Evolutionary conservation across 2,888 invertebrate species (phyloP).

Genomic region (Apodemia duryi): DNA sequence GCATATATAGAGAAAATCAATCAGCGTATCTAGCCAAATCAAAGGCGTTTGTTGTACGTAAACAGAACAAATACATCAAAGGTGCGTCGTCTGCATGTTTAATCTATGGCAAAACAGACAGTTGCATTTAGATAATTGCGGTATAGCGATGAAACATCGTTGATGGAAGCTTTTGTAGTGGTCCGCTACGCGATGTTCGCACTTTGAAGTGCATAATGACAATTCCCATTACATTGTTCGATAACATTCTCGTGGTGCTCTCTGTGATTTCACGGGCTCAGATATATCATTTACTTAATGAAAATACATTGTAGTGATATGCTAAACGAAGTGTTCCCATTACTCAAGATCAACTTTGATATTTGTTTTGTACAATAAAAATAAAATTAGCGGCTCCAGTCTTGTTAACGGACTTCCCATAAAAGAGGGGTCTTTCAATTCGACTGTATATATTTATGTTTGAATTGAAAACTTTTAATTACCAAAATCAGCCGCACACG

Average conservation of each 20-base stretch:
- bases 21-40: neutral
- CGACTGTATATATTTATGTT: too few relatives aligned
- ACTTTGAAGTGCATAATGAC: constrained; percentile 62
- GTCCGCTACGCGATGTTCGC: constrained; percentile 39
- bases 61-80: constrained; percentile 9
- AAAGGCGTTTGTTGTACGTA: neutral
- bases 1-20: neutral
- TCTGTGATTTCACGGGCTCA: constrained; percentile 24
- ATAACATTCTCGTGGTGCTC: constrained; percentile 34
- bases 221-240: constrained; percentile 52
- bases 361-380: too few relatives aligned
- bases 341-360: neutral
- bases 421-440: too few relatives aligned
- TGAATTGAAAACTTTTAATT: too few relatives aligned
- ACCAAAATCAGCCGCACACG: too few relatives aligned
- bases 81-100: neutral
- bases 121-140: constrained; percentile 72
- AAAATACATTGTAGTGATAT: neutral
- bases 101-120: constrained; percentile 30
- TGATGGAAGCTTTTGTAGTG: constrained; percentile 55
- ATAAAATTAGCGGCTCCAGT: too few relatives aligned
- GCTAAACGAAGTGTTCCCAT: neutral
- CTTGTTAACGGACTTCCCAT: too few relatives aligned
- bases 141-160: constrained; percentile 59
- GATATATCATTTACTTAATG: constrained; percentile 18